These are phyloP conservation scores for Syndactyla subalaris DNA, from an alignment of 2,797 vertebrate species.

Conservation along the genomic window DNA sequence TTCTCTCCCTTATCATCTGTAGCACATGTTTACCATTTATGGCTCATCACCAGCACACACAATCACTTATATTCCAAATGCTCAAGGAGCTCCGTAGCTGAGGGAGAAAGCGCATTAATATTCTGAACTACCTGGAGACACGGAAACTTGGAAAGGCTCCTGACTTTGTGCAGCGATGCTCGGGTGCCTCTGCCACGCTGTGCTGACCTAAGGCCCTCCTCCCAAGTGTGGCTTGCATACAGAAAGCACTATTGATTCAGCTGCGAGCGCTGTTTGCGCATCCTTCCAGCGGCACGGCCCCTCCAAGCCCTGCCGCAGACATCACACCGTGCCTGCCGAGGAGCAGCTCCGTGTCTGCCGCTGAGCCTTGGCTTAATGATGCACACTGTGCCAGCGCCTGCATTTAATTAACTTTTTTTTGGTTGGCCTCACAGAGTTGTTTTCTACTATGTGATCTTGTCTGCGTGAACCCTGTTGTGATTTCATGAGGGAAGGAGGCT, in stretches of 20 bases:
- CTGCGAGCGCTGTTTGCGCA: conserved; percentile 26
- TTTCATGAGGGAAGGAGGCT: not conserved
- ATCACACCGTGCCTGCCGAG: not conserved
- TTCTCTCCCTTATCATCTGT: conserved; percentile 50
- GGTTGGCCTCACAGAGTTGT: conserved; percentile 37
- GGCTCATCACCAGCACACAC: conserved; percentile 42
- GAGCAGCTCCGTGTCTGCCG: conserved; percentile 15
- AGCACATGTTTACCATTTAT: conserved; percentile 49
- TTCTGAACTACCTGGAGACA: conserved; percentile 24
- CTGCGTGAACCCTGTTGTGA: not conserved
- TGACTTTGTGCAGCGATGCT: not conserved
- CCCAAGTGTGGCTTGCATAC: conserved; percentile 19
- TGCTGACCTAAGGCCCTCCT: not conserved
- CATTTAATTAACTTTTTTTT: conserved; percentile 59
- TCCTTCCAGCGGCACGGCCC: not conserved
- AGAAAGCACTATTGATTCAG: conserved; percentile 40
- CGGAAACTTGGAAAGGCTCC: not conserved
- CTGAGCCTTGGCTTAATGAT: conserved; percentile 8
- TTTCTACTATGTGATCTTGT: conserved; percentile 31
- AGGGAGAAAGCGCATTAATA: conserved; percentile 4
- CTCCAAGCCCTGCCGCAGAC: conserved; percentile 21
- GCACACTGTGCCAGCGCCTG: not conserved
- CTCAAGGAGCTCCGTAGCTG: not conserved
- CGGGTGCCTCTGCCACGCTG: not conserved
- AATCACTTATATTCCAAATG: conserved; percentile 5